Percentiles rank a stretch among this genome's conserved stretches.
phyloP scores from a whole-genome alignment of 2,888 invertebrate species.

The Noctua janthe region DNA sequence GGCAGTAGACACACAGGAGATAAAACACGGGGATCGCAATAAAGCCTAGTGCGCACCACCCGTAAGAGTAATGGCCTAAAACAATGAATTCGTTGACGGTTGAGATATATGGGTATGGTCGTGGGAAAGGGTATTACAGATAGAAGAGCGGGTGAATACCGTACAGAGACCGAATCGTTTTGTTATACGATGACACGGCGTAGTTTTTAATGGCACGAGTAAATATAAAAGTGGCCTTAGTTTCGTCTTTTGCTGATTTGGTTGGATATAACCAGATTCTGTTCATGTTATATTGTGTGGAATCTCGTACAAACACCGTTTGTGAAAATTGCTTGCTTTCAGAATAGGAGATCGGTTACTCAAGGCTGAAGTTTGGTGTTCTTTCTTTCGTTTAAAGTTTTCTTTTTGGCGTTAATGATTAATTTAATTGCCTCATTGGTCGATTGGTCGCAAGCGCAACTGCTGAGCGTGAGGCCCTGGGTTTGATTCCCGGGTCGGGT shows the following conservation, averaged over 20 bases:
- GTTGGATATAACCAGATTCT: background rate
- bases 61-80: conserved; percentile 63
- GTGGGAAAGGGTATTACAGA: conserved; percentile 39
- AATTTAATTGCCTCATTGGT: too few species aligned
- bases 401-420: too few species aligned
- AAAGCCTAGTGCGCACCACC: conserved; percentile 55
- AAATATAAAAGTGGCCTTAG: background rate
- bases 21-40: conserved; percentile 58
- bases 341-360: background rate
- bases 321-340: background rate
- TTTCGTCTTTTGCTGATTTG: background rate
- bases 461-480: too few species aligned
- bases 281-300: background rate
- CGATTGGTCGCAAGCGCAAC: too few species aligned
- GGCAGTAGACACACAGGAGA: conserved; percentile 46
- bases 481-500: too few species aligned
- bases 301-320: background rate
- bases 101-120: conserved; percentile 58
- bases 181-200: conserved; percentile 12
- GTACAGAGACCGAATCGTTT: conserved; percentile 14
- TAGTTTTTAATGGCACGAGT: conserved; percentile 18
- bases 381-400: background rate
- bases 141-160: conserved; percentile 32
- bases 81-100: conserved; percentile 66
- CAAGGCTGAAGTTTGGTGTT: background rate